phyloP scores from a whole-genome alignment of 2,888 invertebrate species.

The Parelbella ahira region DNA sequence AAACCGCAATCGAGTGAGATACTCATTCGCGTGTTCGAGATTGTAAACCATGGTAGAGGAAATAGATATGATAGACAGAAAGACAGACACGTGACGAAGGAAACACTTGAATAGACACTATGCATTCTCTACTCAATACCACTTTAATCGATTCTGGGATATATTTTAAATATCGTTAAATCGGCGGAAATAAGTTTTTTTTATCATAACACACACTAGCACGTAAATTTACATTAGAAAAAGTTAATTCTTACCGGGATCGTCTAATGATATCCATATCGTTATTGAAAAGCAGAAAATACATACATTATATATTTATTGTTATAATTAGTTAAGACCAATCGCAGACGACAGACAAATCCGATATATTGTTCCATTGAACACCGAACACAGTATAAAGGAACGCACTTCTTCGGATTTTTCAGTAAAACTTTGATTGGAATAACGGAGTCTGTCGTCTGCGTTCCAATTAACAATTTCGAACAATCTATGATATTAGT shows the following conservation, averaged over 20 bases:
- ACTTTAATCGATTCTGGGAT: constrained; percentile 18
- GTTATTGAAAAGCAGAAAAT: constrained; percentile 74
- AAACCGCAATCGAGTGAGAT: no score
- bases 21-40: constrained; percentile 30
- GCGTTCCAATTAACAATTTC: constrained; percentile 8
- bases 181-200: constrained; percentile 4
- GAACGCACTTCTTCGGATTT: no score
- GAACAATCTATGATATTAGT: neutral
- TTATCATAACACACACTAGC: constrained; percentile 25
- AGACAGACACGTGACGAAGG: constrained; percentile 23
- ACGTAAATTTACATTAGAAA: constrained; percentile 30
- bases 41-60: constrained; percentile 31
- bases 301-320: constrained; percentile 41
- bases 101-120: constrained; percentile 15
- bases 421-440: no score
- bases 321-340: constrained; percentile 42
- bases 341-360: constrained; percentile 13
- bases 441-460: constrained; percentile 14
- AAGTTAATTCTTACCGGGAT: constrained; percentile 68
- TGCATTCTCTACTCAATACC: constrained; percentile 22
- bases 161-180: constrained; percentile 18
- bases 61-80: constrained; percentile 25
- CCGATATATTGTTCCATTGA: no score
- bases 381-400: no score
- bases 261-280: constrained; percentile 70